Conservation (phyloP, 2,797 vertebrate species). For the Pseudomugil gertrudae region DNA sequence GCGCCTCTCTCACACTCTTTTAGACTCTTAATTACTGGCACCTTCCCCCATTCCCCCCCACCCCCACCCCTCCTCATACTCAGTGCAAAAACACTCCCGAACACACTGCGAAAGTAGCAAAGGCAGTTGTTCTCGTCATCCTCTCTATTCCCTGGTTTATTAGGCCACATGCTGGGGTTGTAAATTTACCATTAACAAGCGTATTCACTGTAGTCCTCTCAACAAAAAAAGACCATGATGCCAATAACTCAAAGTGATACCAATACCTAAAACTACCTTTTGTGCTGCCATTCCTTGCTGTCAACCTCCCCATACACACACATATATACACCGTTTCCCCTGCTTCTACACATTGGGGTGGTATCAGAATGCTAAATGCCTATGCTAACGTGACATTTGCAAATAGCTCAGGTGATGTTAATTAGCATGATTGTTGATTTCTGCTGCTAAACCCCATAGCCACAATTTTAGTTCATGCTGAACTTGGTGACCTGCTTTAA, state of each 20-base stretch:
- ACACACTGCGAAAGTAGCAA: conserved; percentile 51
- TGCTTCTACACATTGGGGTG: background rate
- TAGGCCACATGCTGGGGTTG: conserved; percentile 80
- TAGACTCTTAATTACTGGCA: conserved; percentile 77
- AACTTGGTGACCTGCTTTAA: conserved; percentile 71
- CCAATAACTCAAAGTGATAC: conserved; percentile 77
- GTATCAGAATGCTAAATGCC: conserved; percentile 25
- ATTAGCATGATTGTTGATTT: conserved; percentile 36
- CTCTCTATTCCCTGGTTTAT: conserved; percentile 74
- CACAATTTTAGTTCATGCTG: conserved; percentile 32
- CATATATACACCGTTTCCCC: background rate
- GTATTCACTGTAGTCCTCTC: conserved; percentile 76
- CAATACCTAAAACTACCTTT: conserved; percentile 73
- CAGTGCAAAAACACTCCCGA: conserved; percentile 31
- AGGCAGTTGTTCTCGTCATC: conserved; percentile 73
- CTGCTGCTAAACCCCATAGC: conserved; percentile 21
- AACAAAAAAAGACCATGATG: conserved; percentile 76
- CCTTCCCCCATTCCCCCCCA: conserved; percentile 71
- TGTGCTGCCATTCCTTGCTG: conserved; percentile 37
- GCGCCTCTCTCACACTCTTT: conserved; percentile 75
- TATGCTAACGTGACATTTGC: conserved; percentile 33
- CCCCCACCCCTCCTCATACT: conserved; percentile 29
- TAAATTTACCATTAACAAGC: conserved; percentile 83
- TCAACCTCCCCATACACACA: conserved; percentile 15
- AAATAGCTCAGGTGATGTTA: conserved; percentile 40